A percentile compares a stretch with the other conserved stretches of the same genome.
These are phyloP conservation scores for Rhopalosiphum nymphaeae DNA, from an alignment of 2,888 invertebrate species.

Conservation along the genomic window DNA sequence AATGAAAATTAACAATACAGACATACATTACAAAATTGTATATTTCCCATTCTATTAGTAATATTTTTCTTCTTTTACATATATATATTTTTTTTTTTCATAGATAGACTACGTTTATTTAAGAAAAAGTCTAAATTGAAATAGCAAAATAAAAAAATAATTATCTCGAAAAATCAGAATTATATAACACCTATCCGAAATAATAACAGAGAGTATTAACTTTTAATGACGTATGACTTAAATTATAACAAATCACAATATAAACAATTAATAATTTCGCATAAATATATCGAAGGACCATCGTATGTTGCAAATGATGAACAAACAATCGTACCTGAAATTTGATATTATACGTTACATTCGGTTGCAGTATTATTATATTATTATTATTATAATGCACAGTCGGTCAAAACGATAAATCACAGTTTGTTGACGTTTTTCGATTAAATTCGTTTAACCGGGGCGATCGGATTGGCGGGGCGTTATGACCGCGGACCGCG, in stretches of 20 bases:
- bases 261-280: too few species aligned
- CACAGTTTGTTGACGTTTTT: slow-evolving; percentile 44
- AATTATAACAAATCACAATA: too few species aligned
- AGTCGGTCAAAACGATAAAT: slow-evolving; percentile 31
- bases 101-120: background rate
- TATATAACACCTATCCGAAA: background rate
- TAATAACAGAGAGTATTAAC: background rate
- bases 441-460: slow-evolving; percentile 44
- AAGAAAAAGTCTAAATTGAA: background rate
- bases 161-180: background rate
- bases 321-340: background rate
- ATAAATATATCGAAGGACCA: background rate
- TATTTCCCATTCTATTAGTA: background rate
- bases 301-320: background rate
- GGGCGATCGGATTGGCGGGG: background rate
- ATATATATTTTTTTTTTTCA: background rate
- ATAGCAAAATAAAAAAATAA: background rate
- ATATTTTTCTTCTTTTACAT: background rate
- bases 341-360: background rate
- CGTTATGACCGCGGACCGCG: background rate
- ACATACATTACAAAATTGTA: background rate
- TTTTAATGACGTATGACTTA: background rate
- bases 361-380: background rate
- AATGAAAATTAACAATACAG: background rate
- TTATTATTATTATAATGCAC: background rate